phyloP scores from a whole-genome alignment of 2,888 invertebrate species.

The Amiota communis region DNA sequence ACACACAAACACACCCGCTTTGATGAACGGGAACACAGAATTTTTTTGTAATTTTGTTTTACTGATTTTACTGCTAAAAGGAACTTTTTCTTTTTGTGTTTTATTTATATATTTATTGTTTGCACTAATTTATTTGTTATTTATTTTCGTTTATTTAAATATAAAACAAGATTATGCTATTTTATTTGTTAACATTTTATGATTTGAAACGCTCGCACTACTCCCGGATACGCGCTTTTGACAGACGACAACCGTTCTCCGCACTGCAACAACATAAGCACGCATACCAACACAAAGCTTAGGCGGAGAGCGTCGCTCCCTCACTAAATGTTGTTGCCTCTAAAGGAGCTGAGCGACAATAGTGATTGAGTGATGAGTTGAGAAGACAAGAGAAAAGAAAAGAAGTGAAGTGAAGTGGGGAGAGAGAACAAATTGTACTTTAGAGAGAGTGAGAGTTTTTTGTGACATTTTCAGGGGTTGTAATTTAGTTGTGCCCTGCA shows the following conservation, averaged over 20 bases:
- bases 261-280: not conserved
- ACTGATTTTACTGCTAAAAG: conserved; percentile 50
- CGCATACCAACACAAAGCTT: conserved; percentile 19
- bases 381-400: too few relatives aligned
- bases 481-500: too few relatives aligned
- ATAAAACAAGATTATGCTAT: not conserved
- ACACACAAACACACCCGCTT: not conserved
- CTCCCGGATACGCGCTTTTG: conserved; percentile 15
- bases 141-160: conserved; percentile 16
- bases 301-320: not conserved
- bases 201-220: too few relatives aligned
- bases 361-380: too few relatives aligned
- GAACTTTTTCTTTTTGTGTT: conserved; percentile 56
- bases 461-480: too few relatives aligned
- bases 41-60: conserved; percentile 30
- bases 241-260: not conserved
- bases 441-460: too few relatives aligned
- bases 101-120: conserved; percentile 33
- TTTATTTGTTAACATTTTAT: too few relatives aligned
- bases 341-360: too few relatives aligned
- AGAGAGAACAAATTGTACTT: too few relatives aligned
- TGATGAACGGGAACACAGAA: not conserved
- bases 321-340: not conserved
- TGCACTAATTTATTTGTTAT: conserved; percentile 10
- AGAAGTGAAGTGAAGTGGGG: too few relatives aligned